Evolutionary conservation across 2,797 vertebrate species (phyloP), one percentile per base, ranked within the genome.

Genomic region (Sebastes steindachneri): DNA sequence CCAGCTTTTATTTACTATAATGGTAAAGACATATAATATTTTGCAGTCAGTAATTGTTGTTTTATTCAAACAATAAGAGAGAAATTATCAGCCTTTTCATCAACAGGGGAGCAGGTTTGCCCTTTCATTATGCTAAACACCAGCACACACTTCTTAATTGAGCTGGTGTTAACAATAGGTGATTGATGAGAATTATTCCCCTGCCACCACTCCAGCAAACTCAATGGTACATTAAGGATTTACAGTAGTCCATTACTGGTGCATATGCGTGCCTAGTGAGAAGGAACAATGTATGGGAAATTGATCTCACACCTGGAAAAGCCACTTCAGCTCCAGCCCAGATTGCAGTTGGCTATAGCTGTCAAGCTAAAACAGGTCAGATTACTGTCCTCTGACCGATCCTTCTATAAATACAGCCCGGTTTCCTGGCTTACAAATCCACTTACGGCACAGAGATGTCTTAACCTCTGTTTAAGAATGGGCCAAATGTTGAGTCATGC

Each of bases 391-490:
- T 66, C 70, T 86, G 33, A 74, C 37, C 64, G 86, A 82, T 64
- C 68, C 79, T 77, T 85, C 85, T 90, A 84, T 90, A 92, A 93
- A 93, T 94, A 94, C 73, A 78, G 62, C 41, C 69, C 3, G 1
- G 74, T 87, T 86, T 83, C 86, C 91, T 85, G 51, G 78, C 83
- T 74, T 77, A 82, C 86, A 90, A 93, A 94, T 93, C 91, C 90
- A 90, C 80, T 93, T 89, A 93, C 6, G 73, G 26, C 68, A 25
- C 77, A 80, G 62, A 45, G 86, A 86, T 86, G 75, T 89, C 57
- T 74, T 78, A 77, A 84, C 55, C 69, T 76, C 75, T 72, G 74
- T 11, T 48, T 77, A 62, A 84, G 72, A 85, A 86, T 84, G 73
- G 28, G 53, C 48, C 63, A 76, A 85, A 80, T 82, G 66, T 53